phyloP scores from a whole-genome alignment of 2,113 vertebrate species.

The Montifringilla adamsi region DNA sequence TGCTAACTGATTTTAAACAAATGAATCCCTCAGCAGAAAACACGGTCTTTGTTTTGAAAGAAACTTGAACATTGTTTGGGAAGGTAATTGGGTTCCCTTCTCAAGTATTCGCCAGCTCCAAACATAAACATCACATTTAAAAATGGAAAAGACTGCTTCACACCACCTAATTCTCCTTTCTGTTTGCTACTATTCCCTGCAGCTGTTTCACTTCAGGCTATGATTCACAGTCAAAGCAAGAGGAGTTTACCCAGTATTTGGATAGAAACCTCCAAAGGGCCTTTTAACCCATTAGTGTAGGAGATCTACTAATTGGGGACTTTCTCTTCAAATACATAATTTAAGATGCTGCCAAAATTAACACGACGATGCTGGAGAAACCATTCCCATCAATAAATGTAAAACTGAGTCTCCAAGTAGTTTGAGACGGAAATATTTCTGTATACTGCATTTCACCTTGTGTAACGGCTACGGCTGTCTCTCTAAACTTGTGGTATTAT shows the following conservation, averaged over 20 bases:
- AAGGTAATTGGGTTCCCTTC: background rate
- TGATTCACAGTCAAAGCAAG: background rate
- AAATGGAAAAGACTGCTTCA: slow-evolving; percentile 4
- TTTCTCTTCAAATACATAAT: background rate
- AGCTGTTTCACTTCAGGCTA: slow-evolving; percentile 17
- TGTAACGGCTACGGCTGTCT: background rate
- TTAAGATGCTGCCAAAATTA: background rate
- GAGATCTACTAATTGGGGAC: background rate
- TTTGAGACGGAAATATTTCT: background rate
- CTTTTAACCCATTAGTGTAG: background rate
- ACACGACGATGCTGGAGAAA: background rate
- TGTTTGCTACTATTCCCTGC: background rate
- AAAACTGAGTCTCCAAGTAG: background rate
- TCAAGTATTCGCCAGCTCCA: background rate
- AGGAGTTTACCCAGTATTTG: background rate
- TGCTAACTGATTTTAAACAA: slow-evolving; percentile 57
- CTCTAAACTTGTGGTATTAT: background rate
- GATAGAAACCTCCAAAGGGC: background rate
- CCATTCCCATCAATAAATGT: background rate
- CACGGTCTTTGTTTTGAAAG: slow-evolving; percentile 26
- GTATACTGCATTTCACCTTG: background rate
- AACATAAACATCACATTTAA: background rate
- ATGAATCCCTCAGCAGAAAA: background rate
- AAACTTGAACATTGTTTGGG: background rate
- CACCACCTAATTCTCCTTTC: background rate